Conservation (phyloP, 1,140 invertebrate genomes). For the Drosophila pseudoobscura region DNA sequence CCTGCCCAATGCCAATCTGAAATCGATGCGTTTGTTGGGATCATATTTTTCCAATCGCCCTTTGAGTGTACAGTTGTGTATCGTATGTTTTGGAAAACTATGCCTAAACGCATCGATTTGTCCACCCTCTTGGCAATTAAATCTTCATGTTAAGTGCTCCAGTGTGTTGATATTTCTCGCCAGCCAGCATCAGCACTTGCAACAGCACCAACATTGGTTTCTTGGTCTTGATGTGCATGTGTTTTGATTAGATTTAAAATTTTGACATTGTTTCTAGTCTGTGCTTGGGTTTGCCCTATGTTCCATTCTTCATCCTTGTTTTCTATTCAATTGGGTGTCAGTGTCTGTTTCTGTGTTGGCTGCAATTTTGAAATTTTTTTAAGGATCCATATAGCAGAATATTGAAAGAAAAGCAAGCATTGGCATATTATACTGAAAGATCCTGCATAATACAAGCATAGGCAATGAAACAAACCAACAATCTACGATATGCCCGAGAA, state of each 20-base stretch:
- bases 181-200: not conserved
- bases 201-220: too few relatives aligned
- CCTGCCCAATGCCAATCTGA: too few relatives aligned
- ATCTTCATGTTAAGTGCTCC: not conserved
- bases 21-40: too few relatives aligned
- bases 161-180: conserved; percentile 6
- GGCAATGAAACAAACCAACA: conserved; percentile 55
- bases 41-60: too few relatives aligned
- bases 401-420: not conserved
- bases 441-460: not conserved
- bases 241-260: conserved; percentile 23
- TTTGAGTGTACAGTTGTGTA: too few relatives aligned
- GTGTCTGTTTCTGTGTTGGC: conserved; percentile 28
- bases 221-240: conserved; percentile 13
- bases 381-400: not conserved
- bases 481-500: conserved; percentile 8
- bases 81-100: too few relatives aligned
- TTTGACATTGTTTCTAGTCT: conserved; percentile 70
- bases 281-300: conserved; percentile 41
- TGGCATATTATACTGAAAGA: not conserved
- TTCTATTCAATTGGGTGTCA: not conserved
- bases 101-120: conserved; percentile 15
- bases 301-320: conserved; percentile 25
- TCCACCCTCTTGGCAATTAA: conserved; percentile 10
- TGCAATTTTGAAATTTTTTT: not conserved